These are phyloP conservation scores for Nomia melanderi DNA, from an alignment of 1,140 invertebrate species.

Conservation along the genomic window DNA sequence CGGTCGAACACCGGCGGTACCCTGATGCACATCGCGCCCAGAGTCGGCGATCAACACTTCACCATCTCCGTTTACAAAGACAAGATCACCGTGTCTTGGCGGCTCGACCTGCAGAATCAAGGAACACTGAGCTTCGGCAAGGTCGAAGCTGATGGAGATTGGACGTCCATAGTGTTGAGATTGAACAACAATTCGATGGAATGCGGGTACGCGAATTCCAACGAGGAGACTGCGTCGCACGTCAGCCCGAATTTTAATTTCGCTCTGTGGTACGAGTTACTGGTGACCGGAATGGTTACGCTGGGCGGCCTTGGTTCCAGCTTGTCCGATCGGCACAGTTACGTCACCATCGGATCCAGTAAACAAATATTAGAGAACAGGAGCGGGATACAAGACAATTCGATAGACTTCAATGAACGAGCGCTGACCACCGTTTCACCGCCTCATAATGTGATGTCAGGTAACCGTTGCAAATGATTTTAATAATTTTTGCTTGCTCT, in stretches of 20 bases:
- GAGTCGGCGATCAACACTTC: constrained; percentile 83
- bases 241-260: constrained; percentile 79
- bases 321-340: constrained; percentile 69
- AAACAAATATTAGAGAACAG: constrained; percentile 62
- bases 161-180: constrained; percentile 85
- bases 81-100: constrained; percentile 86
- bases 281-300: constrained; percentile 79
- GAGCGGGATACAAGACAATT: constrained; percentile 69
- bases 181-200: constrained; percentile 82
- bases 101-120: constrained; percentile 80
- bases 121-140: constrained; percentile 83
- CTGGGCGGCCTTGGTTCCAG: constrained; percentile 73
- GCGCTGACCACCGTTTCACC: constrained; percentile 71
- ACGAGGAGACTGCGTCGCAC: constrained; percentile 65
- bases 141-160: constrained; percentile 84
- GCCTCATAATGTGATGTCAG: constrained; percentile 73
- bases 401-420: constrained; percentile 67
- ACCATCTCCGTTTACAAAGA: constrained; percentile 87
- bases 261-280: constrained; percentile 83
- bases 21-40: constrained; percentile 83
- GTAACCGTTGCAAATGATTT: constrained; percentile 51
- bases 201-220: constrained; percentile 71
- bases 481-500: too few relatives aligned
- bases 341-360: constrained; percentile 67
- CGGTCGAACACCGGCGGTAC: constrained; percentile 88